Evolutionary conservation across 1,140 invertebrate genomes (phyloP), one percentile per base, ranked within the genome.

Genomic region (Drosophila kepulauana): DNA sequence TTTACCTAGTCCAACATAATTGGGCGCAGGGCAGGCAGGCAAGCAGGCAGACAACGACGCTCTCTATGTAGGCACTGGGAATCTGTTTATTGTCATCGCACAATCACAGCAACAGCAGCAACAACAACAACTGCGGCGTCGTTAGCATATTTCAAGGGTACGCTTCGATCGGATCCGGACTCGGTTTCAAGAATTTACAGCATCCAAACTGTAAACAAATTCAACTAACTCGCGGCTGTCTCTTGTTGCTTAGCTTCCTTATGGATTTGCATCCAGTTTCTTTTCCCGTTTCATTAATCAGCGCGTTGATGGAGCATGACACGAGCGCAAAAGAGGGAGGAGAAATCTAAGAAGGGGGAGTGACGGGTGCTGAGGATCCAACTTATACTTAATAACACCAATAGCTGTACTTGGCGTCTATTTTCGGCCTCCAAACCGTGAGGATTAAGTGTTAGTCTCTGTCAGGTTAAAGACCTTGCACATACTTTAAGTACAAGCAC

Each of bases 1-100:
- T 88, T 81, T 88, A 88, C 80, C 85, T 88, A 88, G 70, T 54
- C 77, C 13, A 70, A 80, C 52, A 74, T 77, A 88, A 82, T 84
- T 84, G 76, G 58, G 25, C 48, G 65, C 67, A 59, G 30, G 67
- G 61, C 74, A 75, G 81, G 66, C 66, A 43, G 20, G 1, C 16
- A 35, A 5, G 6, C 6, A 8, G 7, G 6, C 35, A 38, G 7
- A 25, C 20, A 25, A 25, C 20, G 3, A 3, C 20, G 20, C 35
- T 38, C 35, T 38, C 35, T 10, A 10, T n/a, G 11, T n/a, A 11
- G n/a, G 11, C 38, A 72, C 41, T 52, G 74, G 51, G 51, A 75
- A 89, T 88, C 80, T 88, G 80, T 82, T 82, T 80, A 71, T 69
- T 78, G 59, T 82, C 79, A 68, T 65, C 64, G 13, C n/a, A n/a